Evolutionary conservation across 2,888 invertebrate species (phyloP), one percentile per base, ranked within the genome.

Genomic region (Zootermopsis nevadensis): DNA sequence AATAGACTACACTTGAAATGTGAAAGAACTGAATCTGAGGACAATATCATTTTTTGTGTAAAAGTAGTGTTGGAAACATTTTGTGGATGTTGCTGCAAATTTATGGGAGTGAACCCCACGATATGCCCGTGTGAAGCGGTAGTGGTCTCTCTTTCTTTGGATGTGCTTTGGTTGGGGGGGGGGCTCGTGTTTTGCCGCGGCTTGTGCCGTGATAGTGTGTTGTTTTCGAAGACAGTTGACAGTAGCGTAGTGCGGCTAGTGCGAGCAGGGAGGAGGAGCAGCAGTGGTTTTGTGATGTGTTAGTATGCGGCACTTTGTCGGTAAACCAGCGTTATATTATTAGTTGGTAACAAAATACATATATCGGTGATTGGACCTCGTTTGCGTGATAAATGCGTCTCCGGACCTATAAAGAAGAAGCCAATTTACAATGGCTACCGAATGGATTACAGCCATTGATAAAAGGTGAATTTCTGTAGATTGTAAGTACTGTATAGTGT

Each of bases 371-470:
- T 30, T 33, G 53, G 19, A 42, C 42, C 42, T 30, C 42, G 12
- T 38, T 19, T 22, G 22, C 27, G 77, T 10, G 55, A 77, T 77
- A 77, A 77, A 77, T 77, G 77, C 55, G 77, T 77, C 77, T 55
- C 1, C 19, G 22, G 24, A 77, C 22, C 31, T 55, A 53, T 31
- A 31, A 33, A 12, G 1, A 24, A 22, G 53, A 24, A 31, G 77
- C 77, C 77, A 53, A 30, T 31, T 77, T 27, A 79, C 55, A 55
- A 90, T 90, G 90, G 91, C 91, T 84, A 91, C 91, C 89, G 91
- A 91, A 89, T 91, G 91, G 91, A 91, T 91, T 88, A 91, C 91
- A 84, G 91, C 91, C 79, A 91, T 91, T 88, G 91, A 91, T 88
- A 91, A 91, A 88, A 90, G 91, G 91, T 91, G 87, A 87, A 22